Conservation (phyloP, 92 coral and sea anemone genomes). For the Phenganax subtilis region DNA sequence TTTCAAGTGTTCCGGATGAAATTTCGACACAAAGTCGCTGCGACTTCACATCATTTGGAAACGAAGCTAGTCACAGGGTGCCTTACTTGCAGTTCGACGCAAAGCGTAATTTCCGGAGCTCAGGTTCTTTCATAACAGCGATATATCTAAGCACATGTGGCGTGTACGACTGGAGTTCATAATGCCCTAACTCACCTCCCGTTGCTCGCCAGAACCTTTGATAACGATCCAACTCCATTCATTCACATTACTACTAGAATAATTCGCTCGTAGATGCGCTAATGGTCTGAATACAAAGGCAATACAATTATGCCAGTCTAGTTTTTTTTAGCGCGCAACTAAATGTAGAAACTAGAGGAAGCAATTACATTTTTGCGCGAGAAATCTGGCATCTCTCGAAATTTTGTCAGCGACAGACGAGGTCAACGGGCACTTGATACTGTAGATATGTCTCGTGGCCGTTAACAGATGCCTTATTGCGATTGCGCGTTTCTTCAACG, state of each 20-base stretch:
- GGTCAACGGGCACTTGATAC: slow-evolving; percentile 44
- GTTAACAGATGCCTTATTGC: slow-evolving; percentile 8
- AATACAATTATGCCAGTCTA: not conserved
- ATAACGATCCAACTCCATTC: slow-evolving; percentile 30
- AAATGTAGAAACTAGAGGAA: not conserved
- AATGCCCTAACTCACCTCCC: slow-evolving; percentile 40
- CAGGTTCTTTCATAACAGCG: slow-evolving; percentile 4
- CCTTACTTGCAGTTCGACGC: slow-evolving; percentile 1
- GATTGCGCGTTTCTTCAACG: slow-evolving; percentile 8
- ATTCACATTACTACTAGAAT: slow-evolving; percentile 34
- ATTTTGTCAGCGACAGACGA: slow-evolving; percentile 5
- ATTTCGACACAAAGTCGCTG: slow-evolving; percentile 4
- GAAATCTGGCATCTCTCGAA: not conserved
- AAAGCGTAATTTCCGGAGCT: slow-evolving; percentile 36
- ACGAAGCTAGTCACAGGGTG: not conserved
- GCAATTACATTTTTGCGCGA: not conserved
- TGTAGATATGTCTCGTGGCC: slow-evolving; percentile 8
- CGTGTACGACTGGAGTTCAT: slow-evolving; percentile 6
- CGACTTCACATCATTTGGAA: not conserved
- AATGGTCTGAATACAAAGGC: slow-evolving; percentile 2
- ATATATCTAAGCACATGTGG: slow-evolving; percentile 10
- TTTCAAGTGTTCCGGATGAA: slow-evolving; percentile 1
- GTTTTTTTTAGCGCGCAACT: not conserved
- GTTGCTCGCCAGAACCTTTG: slow-evolving; percentile 25
- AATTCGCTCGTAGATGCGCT: not conserved